Base-by-base conservation (phyloP, 2,888 invertebrate species). In the Cerceris rybyensis region DNA sequence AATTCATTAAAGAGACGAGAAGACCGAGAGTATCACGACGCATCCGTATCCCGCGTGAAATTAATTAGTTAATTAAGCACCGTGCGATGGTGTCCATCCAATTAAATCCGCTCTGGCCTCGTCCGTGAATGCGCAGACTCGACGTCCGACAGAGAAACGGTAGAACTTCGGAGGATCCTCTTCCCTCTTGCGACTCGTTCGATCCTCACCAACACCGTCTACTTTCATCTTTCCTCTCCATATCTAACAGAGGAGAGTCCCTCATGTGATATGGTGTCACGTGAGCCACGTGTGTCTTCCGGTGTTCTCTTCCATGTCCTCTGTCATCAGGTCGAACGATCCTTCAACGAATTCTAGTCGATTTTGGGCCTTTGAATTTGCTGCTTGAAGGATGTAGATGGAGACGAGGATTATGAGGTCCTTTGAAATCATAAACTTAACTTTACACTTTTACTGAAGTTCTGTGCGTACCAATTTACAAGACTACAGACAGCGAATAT, bases 21-120 rank as follows among this genome's bases (percentile, higher is more conserved):
- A 60, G 54, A 64, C 58, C 11, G 70, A 72, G 73, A 54, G 68
- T 81, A 82, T 87, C 81, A 84, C 84, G 84, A 83, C 84, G 82
- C 85, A 86, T 87, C 86, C 84, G 84, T 83, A 81, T 82, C 63
- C 80, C 84, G 89, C 87, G 90, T 87, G 88, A 91, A 91, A 91
- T 91, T 91, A 92, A 92, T 92, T 92, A 91, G 90, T 91, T 91
- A 90, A 91, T 92, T 91, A 91, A 91, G 87, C 89, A 88, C 84
- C 85, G 81, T 83, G 88, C 86, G 83, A 88, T 86, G 89, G 86
- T 88, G 90, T 90, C 89, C 87, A 85, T 91, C 91, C 91, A 92
- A 91, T 92, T 92, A 92, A 92, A 91, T 90, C 88, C 86, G 81
- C 64, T 81, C 71, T 28, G 28, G 78, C 71, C 80, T 83, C 81